Percentiles rank a stretch among this genome's conserved stretches.
Conservation (phyloP, 2,888 invertebrate species). For the Nomada flava region DNA sequence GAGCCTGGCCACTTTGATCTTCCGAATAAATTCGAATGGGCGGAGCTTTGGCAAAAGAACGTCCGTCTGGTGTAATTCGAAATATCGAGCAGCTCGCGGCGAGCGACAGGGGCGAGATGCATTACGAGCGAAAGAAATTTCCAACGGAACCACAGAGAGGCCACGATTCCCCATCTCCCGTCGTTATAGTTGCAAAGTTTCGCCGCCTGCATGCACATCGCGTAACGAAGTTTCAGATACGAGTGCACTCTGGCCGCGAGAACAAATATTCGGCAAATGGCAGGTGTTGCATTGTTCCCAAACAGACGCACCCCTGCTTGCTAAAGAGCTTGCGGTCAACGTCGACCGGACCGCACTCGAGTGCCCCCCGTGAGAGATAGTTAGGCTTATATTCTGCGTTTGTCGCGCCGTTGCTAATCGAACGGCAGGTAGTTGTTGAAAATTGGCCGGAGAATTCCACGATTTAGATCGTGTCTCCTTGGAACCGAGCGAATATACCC, state of each 20-base stretch:
- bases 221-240: slow-evolving; percentile 59
- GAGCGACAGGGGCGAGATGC: no score
- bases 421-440: background rate
- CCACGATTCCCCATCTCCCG: slow-evolving; percentile 42
- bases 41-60: background rate
- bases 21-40: background rate
- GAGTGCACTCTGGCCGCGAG: slow-evolving; percentile 45
- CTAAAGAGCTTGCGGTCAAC: slow-evolving; percentile 47
- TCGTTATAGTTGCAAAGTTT: slow-evolving; percentile 44
- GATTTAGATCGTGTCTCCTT: slow-evolving; percentile 9
- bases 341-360: background rate
- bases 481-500: slow-evolving; percentile 1
- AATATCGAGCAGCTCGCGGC: no score
- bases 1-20: slow-evolving; percentile 1
- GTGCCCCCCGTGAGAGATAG: background rate
- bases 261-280: slow-evolving; percentile 63
- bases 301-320: background rate
- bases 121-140: slow-evolving; percentile 6
- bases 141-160: background rate
- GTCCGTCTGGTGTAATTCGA: no score
- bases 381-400: slow-evolving; percentile 43
- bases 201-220: slow-evolving; percentile 40
- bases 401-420: slow-evolving; percentile 19
- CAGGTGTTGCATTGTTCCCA: slow-evolving; percentile 49
- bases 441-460: slow-evolving; percentile 23